Conservation (phyloP, 2,113 vertebrate species). For the Festucalex cinctus region DNA sequence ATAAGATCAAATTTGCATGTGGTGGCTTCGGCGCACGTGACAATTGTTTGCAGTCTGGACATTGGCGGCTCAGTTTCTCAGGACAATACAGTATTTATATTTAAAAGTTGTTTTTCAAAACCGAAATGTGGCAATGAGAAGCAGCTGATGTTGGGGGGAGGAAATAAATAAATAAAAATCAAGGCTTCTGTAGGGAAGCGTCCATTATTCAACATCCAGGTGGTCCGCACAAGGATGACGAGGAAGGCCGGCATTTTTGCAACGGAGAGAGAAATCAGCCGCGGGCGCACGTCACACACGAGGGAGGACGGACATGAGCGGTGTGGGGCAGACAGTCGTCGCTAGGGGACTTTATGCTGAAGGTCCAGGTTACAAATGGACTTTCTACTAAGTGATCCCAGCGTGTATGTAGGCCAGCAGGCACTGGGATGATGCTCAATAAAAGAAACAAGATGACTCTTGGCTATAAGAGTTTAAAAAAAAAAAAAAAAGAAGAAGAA, state of each 20-base stretch:
- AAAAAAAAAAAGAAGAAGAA: not conserved
- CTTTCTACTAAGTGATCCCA: not conserved
- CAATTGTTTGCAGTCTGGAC: not conserved
- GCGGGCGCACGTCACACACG: not conserved
- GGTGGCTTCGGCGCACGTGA: not conserved
- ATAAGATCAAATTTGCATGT: not conserved
- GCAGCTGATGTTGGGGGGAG: not conserved
- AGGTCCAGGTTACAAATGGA: not conserved
- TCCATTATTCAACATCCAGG: not conserved
- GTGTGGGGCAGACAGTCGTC: not conserved
- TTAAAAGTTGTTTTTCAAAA: not conserved
- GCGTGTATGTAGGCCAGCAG: not conserved
- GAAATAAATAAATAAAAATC: not conserved
- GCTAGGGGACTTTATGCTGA: not conserved
- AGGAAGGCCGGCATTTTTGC: not conserved
- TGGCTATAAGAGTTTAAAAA: not conserved
- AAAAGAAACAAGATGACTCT: not conserved
- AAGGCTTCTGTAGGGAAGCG: not conserved
- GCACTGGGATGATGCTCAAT: not conserved
- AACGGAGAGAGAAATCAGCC: not conserved
- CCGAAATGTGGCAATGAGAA: not conserved
- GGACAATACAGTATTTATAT: no score
- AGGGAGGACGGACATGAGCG: not conserved
- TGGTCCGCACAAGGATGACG: not conserved
- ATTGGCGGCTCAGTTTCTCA: no score